Evolutionary conservation across 2,797 vertebrate genomes (phyloP), one percentile per base, ranked within the genome.

Genomic region (Eleutherodactylus coqui): DNA sequence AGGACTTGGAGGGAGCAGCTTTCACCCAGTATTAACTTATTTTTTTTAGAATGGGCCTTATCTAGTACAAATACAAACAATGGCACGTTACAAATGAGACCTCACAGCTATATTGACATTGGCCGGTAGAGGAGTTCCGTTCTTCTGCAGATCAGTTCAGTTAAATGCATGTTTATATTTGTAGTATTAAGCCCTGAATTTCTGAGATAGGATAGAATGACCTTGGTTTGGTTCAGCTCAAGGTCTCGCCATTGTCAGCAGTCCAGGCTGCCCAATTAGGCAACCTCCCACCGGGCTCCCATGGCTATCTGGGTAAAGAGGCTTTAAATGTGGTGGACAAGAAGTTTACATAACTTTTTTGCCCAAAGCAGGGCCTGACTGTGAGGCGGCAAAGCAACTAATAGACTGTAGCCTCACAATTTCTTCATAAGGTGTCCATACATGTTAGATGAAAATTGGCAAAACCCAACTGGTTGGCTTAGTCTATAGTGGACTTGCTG

Each of bases 21-120:
- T 73, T 45, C 5, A 27, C 27, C 38, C 17, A n/a, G 8, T 72
- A 14, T 73, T 43, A 27, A 13, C 13, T n/a, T 45, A 41, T 70
- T n/a, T 45, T 13, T 8, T 43, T 5, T 38, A 21, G n/a, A 41
- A 4, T n/a, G n/a, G 38, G 41, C 24, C 36, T n/a, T 73, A 72
- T n/a, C 69, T 67, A 17, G 8, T 34, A 34, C 62, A 43, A 41
- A 43, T 72, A 72, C 6, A 2, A n/a, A 43, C 17, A 70, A 29
- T 7, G 1, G 10, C 21, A 70, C 16, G 34, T 14, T 72, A 4
- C 4, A 9, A 11, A n/a, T 43, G 24, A 72, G 36, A 72, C 41
- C 69, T 27, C 69, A 73, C 69, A 27, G 21, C 36, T 73, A n/a
- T 73, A 45, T 73, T 73, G 41, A 45, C 24, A 24, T 45, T 73